A percentile compares a stretch with the other conserved stretches of the same genome.
Evolutionary conservation across 2,888 invertebrate genomes (phyloP).

Genomic region (Patella caerulea): DNA sequence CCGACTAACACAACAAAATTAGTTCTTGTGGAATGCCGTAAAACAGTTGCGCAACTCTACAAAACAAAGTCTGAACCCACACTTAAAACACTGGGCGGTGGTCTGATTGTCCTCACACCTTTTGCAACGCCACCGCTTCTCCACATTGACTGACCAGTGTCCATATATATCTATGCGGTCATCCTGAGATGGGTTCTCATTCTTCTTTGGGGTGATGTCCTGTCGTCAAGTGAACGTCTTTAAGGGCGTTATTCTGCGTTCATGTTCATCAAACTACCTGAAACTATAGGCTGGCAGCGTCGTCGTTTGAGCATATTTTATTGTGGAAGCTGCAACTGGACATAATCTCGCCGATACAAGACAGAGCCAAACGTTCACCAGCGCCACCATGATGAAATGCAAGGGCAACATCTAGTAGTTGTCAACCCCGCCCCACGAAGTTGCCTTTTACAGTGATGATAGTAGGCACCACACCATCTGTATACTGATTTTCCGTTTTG

Average conservation of each 20-base stretch:
- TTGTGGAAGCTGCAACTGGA: constrained; percentile 22
- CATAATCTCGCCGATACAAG: constrained; percentile 31
- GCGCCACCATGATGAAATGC: constrained; percentile 34
- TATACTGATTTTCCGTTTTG: neutral
- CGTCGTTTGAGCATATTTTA: constrained; percentile 23
- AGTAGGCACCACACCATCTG: constrained; percentile 16
- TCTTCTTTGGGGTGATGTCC: constrained; percentile 6
- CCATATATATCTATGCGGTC: constrained; percentile 19
- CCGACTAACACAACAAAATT: no score
- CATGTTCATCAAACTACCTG: constrained; percentile 11
- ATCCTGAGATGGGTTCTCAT: constrained; percentile 12
- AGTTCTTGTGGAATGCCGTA: no score
- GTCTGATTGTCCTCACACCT: constrained; percentile 9
- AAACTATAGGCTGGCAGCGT: constrained; percentile 22
- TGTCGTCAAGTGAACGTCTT: constrained; percentile 10
- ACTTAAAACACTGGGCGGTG: no score
- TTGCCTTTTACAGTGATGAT: constrained; percentile 27
- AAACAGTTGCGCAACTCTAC: no score
- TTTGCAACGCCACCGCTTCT: constrained; percentile 19
- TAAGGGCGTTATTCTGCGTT: neutral
- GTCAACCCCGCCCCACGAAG: constrained; percentile 22
- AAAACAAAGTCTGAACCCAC: no score
- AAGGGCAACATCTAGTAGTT: constrained; percentile 24
- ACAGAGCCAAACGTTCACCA: constrained; percentile 36
- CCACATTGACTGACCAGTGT: constrained; percentile 16